phyloP scores from a whole-genome alignment of 2,797 vertebrate species.

The Myripristis jacobus region DNA sequence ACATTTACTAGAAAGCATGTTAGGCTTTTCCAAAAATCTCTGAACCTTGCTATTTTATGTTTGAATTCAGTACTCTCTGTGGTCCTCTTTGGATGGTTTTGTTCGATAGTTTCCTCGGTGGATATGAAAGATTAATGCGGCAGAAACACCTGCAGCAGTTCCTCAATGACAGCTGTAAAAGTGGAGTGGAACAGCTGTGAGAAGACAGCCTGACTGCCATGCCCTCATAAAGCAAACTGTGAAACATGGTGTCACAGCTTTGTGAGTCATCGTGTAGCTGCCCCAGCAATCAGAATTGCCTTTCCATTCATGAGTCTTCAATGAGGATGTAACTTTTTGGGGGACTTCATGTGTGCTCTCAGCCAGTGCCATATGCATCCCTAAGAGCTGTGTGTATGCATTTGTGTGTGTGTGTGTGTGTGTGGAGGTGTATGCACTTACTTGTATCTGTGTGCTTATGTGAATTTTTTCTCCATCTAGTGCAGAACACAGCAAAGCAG shows the following conservation, averaged over 20 bases:
- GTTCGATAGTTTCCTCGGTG: conserved; percentile 78
- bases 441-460: neutral
- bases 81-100: conserved; percentile 72
- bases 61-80: conserved; percentile 64
- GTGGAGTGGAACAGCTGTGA: conserved; percentile 71
- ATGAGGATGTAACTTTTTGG: conserved; percentile 3
- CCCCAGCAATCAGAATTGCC: conserved; percentile 51
- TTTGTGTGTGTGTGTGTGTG: conserved; percentile 1
- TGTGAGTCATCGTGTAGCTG: conserved; percentile 64
- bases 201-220: conserved; percentile 59
- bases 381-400: neutral
- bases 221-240: conserved; percentile 67
- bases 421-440: neutral
- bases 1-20: conserved; percentile 75
- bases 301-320: conserved; percentile 52
- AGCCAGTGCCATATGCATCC: conserved; percentile 22
- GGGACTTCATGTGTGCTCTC: conserved; percentile 17
- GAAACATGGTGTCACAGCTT: conserved; percentile 60
- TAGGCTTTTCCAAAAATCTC: conserved; percentile 33
- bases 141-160: conserved; percentile 81
- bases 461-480: conserved; percentile 17
- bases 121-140: conserved; percentile 78
- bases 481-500: conserved; percentile 19
- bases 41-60: conserved; percentile 64
- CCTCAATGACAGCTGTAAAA: conserved; percentile 80